These are phyloP conservation scores for Papilio dardanus DNA, from an alignment of 1,140 invertebrate genomes.

Conservation along the genomic window DNA sequence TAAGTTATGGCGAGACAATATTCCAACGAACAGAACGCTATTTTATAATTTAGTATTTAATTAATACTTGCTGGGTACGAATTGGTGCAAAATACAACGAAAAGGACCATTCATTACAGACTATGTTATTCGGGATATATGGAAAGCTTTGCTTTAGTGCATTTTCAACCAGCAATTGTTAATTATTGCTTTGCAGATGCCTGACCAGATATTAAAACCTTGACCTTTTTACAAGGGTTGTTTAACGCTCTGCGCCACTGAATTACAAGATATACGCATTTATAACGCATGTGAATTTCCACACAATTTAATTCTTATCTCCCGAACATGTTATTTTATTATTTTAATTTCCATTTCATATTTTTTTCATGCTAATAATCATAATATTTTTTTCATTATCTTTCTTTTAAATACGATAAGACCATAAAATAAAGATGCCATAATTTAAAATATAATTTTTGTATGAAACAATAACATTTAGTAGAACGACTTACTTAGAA, in stretches of 20 bases:
- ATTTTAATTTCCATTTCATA: not conserved
- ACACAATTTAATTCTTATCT: not conserved
- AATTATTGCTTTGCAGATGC: not conserved
- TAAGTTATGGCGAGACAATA: too few species aligned
- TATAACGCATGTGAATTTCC: not conserved
- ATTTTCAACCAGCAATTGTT: not conserved
- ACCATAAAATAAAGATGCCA: not conserved
- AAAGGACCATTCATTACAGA: too few species aligned
- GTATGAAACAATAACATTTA: too few species aligned
- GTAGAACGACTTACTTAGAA: too few species aligned
- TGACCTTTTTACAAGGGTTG: constrained; percentile 1
- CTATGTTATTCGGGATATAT: too few species aligned
- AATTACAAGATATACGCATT: not conserved
- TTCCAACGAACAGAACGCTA: too few species aligned
- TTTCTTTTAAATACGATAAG: not conserved
- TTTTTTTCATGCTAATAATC: not conserved
- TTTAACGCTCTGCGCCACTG: not conserved
- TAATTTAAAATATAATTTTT: too few species aligned
- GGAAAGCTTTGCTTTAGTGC: not conserved
- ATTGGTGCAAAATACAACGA: too few species aligned
- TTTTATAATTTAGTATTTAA: too few species aligned
- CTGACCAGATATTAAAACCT: not conserved
- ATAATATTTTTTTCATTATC: not conserved
- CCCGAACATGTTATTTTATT: not conserved
- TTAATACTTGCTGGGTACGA: too few species aligned